Conservation (phyloP, 2,113 vertebrate genomes). For the Trinectes maculatus region DNA sequence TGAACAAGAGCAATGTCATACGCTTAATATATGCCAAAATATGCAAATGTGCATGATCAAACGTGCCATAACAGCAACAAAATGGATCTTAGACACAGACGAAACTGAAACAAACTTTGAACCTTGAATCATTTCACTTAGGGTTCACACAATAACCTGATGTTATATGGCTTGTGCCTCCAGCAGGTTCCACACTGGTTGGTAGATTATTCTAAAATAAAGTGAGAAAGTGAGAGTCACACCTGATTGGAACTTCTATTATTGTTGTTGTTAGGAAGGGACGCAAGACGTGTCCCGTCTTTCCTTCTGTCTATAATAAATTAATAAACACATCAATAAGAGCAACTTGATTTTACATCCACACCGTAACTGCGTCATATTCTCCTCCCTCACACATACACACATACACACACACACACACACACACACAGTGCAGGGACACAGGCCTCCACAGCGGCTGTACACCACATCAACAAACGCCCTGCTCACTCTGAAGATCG, state of each 20-base stretch:
- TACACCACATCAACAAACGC: conserved; percentile 65
- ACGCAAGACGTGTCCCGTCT: too few species aligned
- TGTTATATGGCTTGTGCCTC: too few species aligned
- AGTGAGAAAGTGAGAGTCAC: too few species aligned
- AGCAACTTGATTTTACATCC: too few species aligned
- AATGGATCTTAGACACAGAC: not conserved
- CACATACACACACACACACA: not conserved
- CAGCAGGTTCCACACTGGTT: not conserved
- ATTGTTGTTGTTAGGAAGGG: too few species aligned
- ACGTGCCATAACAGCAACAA: not conserved
- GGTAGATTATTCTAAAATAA: not conserved
- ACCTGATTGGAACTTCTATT: too few species aligned
- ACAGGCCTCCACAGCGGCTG: conserved; percentile 27
- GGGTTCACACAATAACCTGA: too few species aligned
- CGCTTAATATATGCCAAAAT: not conserved
- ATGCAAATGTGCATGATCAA: not conserved
- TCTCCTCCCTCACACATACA: not conserved
- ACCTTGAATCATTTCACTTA: too few species aligned
- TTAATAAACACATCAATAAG: too few species aligned
- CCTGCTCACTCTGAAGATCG: conserved; percentile 70
- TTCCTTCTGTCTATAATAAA: too few species aligned
- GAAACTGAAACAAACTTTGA: too few species aligned
- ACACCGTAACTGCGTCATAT: conserved; percentile 43
- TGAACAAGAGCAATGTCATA: not conserved
- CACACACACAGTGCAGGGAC: conserved; percentile 18